phyloP scores from a whole-genome alignment of 2,113 vertebrate genomes.

The Aegithalos caudatus region DNA sequence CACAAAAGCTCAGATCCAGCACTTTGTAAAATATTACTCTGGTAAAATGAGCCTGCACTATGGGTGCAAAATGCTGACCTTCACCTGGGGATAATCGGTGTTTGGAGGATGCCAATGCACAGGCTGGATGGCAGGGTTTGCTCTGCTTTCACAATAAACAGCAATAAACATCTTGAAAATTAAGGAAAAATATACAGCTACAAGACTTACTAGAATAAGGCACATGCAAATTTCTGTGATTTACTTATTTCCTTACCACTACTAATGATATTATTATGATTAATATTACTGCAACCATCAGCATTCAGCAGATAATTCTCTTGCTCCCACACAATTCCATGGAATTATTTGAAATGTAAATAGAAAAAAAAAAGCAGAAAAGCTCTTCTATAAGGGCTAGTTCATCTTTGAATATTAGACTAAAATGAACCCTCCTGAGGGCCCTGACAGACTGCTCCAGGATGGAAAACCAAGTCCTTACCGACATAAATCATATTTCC shows the following conservation, averaged over 20 bases:
- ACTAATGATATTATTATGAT: background rate
- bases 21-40: background rate
- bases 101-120: background rate
- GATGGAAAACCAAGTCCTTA: background rate
- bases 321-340: background rate
- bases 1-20: background rate
- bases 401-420: conserved; percentile 23
- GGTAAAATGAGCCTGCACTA: background rate
- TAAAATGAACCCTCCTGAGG: background rate
- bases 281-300: background rate
- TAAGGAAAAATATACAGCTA: background rate
- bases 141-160: background rate
- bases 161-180: background rate
- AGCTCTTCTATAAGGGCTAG: background rate
- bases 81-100: background rate
- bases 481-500: background rate
- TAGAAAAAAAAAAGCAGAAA: background rate
- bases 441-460: background rate
- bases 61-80: background rate
- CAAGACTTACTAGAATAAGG: background rate
- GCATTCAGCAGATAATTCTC: background rate
- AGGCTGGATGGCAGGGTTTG: background rate
- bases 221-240: background rate
- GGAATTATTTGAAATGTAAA: conserved; percentile 30
- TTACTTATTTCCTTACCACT: background rate